A percentile compares a stretch with the other conserved stretches of the same genome.
These are phyloP conservation scores for Byasa hedistus DNA, from an alignment of 2,888 invertebrate genomes.

Conservation along the genomic window DNA sequence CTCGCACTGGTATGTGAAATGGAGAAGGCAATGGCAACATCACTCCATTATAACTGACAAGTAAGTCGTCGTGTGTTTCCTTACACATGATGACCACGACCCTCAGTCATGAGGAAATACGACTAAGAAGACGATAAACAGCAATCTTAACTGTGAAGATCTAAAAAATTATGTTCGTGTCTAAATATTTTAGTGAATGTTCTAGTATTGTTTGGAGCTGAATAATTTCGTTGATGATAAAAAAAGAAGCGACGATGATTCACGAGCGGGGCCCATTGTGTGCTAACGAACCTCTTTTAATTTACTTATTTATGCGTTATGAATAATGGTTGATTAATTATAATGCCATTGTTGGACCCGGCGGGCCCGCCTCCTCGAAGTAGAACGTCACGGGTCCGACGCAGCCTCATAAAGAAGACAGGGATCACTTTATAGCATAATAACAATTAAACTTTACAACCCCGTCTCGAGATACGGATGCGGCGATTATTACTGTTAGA, in stretches of 20 bases:
- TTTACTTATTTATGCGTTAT: constrained; percentile 18
- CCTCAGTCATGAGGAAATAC: too few relatives aligned
- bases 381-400: constrained; percentile 14
- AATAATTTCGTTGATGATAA: not conserved
- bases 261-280: constrained; percentile 15
- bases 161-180: too few relatives aligned
- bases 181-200: not conserved
- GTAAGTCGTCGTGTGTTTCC: too few relatives aligned
- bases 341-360: constrained; percentile 18
- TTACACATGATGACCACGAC: too few relatives aligned
- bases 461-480: not conserved
- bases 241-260: not conserved
- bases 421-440: constrained; percentile 10
- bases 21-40: too few relatives aligned
- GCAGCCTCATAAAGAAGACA: not conserved
- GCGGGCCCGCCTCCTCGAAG: constrained; percentile 9
- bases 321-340: constrained; percentile 23
- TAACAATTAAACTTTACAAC: constrained; percentile 12
- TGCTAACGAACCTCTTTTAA: constrained; percentile 22
- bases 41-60: too few relatives aligned
- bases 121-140: too few relatives aligned
- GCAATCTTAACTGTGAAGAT: too few relatives aligned
- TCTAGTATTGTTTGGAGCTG: constrained; percentile 1
- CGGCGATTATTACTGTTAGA: too few relatives aligned
- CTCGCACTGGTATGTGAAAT: too few relatives aligned